These are phyloP conservation scores for Theristicus caerulescens DNA, from an alignment of 2,113 vertebrate genomes.

Conservation along the genomic window DNA sequence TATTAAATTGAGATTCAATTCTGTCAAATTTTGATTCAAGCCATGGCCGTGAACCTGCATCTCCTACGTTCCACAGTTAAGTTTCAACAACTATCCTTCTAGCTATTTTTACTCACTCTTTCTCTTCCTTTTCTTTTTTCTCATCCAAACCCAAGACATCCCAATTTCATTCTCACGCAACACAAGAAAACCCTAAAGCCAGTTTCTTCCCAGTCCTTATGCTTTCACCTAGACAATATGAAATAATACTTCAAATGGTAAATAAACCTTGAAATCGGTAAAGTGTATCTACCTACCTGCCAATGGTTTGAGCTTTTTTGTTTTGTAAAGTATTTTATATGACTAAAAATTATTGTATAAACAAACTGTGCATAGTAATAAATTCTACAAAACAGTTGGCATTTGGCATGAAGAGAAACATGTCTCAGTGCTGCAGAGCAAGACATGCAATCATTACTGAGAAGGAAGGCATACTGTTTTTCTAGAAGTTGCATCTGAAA, in stretches of 20 bases:
- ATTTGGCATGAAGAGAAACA: not conserved
- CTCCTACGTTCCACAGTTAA: not conserved
- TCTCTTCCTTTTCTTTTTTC: not conserved
- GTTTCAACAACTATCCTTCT: not conserved
- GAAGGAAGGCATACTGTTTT: not conserved
- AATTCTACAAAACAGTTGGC: constrained; percentile 25
- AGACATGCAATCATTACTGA: not conserved
- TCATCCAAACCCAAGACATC: not conserved
- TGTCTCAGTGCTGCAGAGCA: not conserved
- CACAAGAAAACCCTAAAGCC: not conserved
- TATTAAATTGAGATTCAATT: not conserved
- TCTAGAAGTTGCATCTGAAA: constrained; percentile 8
- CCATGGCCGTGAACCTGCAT: not conserved
- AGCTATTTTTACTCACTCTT: not conserved
- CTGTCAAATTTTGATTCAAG: not conserved
- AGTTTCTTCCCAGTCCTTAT: not conserved
- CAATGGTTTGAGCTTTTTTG: not conserved
- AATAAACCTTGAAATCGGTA: not conserved
- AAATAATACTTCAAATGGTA: not conserved
- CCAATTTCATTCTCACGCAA: not conserved
- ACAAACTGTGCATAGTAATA: constrained; percentile 1
- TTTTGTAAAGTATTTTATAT: constrained; percentile 17
- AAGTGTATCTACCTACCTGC: not conserved
- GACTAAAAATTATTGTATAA: not conserved
- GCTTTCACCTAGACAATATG: not conserved